Conservation (phyloP, 2,888 invertebrate species). For the Carabus problematicus region DNA sequence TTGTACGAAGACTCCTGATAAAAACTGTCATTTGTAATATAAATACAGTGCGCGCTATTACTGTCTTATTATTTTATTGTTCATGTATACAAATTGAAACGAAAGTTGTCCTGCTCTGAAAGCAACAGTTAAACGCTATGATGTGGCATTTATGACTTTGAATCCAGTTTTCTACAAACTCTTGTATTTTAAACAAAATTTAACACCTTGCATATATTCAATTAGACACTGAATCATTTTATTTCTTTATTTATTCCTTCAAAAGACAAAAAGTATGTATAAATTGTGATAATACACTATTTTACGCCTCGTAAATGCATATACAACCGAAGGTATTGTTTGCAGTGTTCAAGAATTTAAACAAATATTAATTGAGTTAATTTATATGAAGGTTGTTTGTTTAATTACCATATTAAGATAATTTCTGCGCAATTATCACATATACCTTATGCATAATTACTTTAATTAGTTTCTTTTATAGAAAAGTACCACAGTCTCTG, state of each 20-base stretch:
- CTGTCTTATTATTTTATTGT: conserved; percentile 23
- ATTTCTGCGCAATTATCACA: conserved; percentile 15
- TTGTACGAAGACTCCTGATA: neutral
- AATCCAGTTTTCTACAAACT: too few relatives aligned
- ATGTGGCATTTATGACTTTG: conserved; percentile 19
- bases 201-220: too few relatives aligned
- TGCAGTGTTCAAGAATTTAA: too few relatives aligned
- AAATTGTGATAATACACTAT: too few relatives aligned
- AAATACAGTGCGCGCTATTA: conserved; percentile 6
- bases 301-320: too few relatives aligned
- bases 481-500: neutral
- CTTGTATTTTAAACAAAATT: too few relatives aligned
- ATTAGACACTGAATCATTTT: too few relatives aligned
- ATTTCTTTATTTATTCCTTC: too few relatives aligned
- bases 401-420: neutral
- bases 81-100: conserved; percentile 13
- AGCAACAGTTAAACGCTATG: conserved; percentile 27
- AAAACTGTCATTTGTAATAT: neutral
- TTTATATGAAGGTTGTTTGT: conserved; percentile 23
- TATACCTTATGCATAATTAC: conserved; percentile 27
- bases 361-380: neutral
- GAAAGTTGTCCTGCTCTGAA: conserved; percentile 29
- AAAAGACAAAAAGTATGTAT: too few relatives aligned
- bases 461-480: conserved; percentile 25
- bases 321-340: too few relatives aligned